Evolutionary conservation across 1,140 invertebrate species (phyloP), one percentile per base, ranked within the genome.

Genomic region (Chironomus tepperi): DNA sequence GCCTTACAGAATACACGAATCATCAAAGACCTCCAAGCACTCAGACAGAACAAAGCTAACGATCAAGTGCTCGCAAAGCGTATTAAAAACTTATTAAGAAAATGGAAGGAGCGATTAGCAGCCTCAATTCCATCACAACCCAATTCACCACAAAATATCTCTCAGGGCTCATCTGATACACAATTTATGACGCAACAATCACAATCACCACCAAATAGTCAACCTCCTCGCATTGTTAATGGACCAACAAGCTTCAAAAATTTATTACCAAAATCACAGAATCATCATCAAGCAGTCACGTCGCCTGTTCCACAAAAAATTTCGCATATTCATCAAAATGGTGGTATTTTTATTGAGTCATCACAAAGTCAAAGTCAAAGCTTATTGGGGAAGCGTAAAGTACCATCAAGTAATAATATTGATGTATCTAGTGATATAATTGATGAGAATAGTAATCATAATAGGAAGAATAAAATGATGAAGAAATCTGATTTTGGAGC

Each of bases 21-120:
- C 65, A 70, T 70, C 65, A 70, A 70, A 70, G 65, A 70, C 19
- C 65, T 70, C 65, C 65, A 70, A 18, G 65, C 65, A 70, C 18
- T 70, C 0, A 18, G 65, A 8, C 65, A 70, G 18, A 70, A 70
- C 65, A 70, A 70, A 70, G 65, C 65, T 70, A 70, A 70, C 65
- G 65, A 70, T 70, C 65, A 70, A 70, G 65, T 70, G 12, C 65
- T 70, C 19, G 65, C 65, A 3, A 70, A 70, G 18, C 65, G 65
- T 16, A 70, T 70, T 10, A 70, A 70, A 18, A 70, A 70, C 19
- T 9, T 70, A 70, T 70, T 70, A 19, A 18, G 65, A 70, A 70
- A 70, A 70, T 70, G 65, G 65, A 70, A 70, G 12, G 65, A 70
- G 65, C 16, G 65, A 18, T 70, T 70, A 21, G 65, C 65, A 19